Evolutionary conservation across 2,797 vertebrate species (phyloP), one percentile per base, ranked within the genome.

Genomic region (Glossophaga mutica): DNA sequence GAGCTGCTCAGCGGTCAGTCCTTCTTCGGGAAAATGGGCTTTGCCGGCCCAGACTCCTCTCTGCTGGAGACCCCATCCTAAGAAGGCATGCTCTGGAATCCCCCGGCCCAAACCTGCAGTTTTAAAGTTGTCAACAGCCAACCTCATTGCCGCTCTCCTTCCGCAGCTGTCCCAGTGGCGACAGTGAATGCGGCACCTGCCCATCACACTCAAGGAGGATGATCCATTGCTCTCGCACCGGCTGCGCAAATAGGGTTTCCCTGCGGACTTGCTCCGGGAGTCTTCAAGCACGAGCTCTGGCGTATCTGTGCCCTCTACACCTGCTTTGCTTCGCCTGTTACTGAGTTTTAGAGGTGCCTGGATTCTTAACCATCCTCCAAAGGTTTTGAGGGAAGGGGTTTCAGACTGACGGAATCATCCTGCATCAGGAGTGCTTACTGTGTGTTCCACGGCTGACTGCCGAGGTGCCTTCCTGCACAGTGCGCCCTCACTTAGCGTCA

Each of bases 291-390:
- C 2, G 8, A 37, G 83, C 34, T 26, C 2, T 9, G 5, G 21
- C 1, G 0, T 4, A 12, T 6, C 0, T 73, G 71, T 1, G 2
- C 39, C 9, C 50, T 10, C 48, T 5, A 3, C 1, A 26, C 12
- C 55, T 26, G 14, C 52, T 78, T 52, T 7, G 2, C 52, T 14
- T 15, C 46, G 32, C 67, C 46, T 22, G 4, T 4, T 22, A 18
- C 2, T 42, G 34, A 46, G 26, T 74, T 18, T 89, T 16, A 62
- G 0, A 71, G 59, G 34, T 16, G 59, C 62, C 68, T 48, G 37
- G 70, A 77, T 71, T 84, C 84, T 65, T 90, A 77, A 11, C 22
- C 29, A 21, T 16, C 32, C 32, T 71, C 18, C 9, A n/a, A 39
- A 65, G 68, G 11, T 68, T 68, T 57, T 34, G 71, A 93, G 59